A percentile compares a stretch with the other conserved stretches of the same genome.
phyloP scores from a whole-genome alignment of 2,888 invertebrate genomes.

The Spilosoma lubricipeda region DNA sequence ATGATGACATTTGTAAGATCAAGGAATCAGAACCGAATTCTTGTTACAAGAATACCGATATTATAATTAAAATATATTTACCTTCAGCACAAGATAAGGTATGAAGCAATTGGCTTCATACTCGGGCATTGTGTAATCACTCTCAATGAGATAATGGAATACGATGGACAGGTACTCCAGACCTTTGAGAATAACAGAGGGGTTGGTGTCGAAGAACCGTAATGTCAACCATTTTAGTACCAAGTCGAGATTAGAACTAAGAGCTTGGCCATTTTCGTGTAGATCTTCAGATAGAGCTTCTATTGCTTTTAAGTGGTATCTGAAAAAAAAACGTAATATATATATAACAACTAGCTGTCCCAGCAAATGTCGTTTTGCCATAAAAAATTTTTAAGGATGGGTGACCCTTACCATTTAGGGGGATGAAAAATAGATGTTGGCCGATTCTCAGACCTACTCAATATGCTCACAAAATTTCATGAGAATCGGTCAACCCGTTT shows the following conservation, averaged over 20 bases:
- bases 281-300: constrained; percentile 95
- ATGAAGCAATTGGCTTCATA: constrained; percentile 97
- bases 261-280: constrained; percentile 91
- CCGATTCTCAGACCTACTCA: no score
- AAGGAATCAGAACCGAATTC: no score
- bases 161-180: constrained; percentile 95
- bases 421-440: no score
- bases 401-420: no score
- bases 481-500: no score
- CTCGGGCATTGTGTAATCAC: constrained; percentile 95
- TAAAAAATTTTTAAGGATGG: no score
- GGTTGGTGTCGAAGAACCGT: constrained; percentile 99
- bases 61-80: constrained; percentile 66
- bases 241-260: constrained; percentile 96
- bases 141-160: constrained; percentile 92
- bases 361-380: no score
- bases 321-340: constrained; percentile 63
- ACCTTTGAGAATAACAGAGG: constrained; percentile 97
- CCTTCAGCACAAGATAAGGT: constrained; percentile 97
- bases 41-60: no score
- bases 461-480: no score
- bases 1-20: not conserved
- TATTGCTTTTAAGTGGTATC: constrained; percentile 97
- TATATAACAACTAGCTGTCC: no score
- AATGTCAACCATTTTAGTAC: constrained; percentile 98